These are phyloP conservation scores for Invenusta paracnida DNA, from an alignment of 2,888 invertebrate species.

Conservation along the genomic window DNA sequence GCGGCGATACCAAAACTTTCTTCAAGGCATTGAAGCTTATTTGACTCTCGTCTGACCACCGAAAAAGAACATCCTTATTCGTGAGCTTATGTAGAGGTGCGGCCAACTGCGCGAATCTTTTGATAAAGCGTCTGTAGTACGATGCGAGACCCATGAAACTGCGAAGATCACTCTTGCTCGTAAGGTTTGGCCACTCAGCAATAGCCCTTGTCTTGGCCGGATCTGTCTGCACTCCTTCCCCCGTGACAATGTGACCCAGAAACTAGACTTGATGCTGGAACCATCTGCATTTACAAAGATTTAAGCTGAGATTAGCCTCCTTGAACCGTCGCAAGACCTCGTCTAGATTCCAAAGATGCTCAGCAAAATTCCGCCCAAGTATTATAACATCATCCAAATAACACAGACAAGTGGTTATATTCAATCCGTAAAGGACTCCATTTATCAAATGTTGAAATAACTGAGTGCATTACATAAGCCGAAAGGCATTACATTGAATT, in stretches of 20 bases:
- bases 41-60: not conserved
- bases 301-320: not conserved
- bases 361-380: slow-evolving; percentile 15
- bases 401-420: not conserved
- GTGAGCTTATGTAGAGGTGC: slow-evolving; percentile 9
- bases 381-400: slow-evolving; percentile 39
- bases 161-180: slow-evolving; percentile 10
- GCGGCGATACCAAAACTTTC: not conserved
- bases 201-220: slow-evolving; percentile 19
- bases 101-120: slow-evolving; percentile 27
- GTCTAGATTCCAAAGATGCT: not conserved
- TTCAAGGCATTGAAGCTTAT: not conserved
- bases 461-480: not conserved
- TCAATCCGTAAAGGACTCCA: not conserved
- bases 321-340: slow-evolving; percentile 29
- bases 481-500: slow-evolving; percentile 44
- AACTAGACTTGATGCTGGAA: slow-evolving; percentile 39
- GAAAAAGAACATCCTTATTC: not conserved
- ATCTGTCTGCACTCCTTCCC: not conserved
- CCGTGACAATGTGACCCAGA: slow-evolving; percentile 25
- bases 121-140: slow-evolving; percentile 40
- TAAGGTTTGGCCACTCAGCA: slow-evolving; percentile 19
- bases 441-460: not conserved
- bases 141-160: slow-evolving; percentile 24
- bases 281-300: slow-evolving; percentile 45